Evolutionary conservation across 1,140 invertebrate species (phyloP).

Genomic region (Sinonovacula constricta): DNA sequence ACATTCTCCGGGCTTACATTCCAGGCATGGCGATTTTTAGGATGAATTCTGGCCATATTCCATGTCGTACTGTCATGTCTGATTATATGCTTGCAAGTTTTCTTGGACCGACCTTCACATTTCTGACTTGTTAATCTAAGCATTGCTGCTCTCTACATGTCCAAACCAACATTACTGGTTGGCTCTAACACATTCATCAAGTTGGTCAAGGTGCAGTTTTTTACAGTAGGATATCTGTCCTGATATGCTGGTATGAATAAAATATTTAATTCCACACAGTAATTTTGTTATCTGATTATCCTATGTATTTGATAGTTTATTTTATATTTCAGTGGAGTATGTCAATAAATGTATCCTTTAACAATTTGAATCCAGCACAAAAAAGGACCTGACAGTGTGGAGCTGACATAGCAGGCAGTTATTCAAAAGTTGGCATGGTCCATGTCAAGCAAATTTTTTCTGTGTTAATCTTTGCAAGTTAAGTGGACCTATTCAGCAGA

Average conservation of each 20-base stretch:
- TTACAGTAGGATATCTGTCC: not conserved
- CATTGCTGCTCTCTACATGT: not conserved
- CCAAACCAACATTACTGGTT: not conserved
- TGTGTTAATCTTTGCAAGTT: not conserved
- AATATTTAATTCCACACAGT: not conserved
- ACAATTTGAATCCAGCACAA: not conserved
- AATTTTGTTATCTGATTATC: conserved; percentile 8
- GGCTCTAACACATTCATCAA: not conserved
- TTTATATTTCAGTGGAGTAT: conserved; percentile 89
- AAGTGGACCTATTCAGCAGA: not conserved
- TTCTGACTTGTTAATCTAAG: no score
- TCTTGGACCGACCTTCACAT: no score
- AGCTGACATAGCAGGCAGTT: not conserved
- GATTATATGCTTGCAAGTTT: no score
- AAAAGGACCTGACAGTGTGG: not conserved
- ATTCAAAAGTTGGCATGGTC: not conserved
- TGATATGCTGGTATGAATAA: not conserved
- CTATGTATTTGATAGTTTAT: conserved; percentile 55
- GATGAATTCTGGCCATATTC: no score
- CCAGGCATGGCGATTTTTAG: no score
- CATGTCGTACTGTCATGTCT: no score
- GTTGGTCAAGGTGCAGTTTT: not conserved
- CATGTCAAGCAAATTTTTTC: not conserved
- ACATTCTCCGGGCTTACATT: no score
- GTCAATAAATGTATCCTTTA: conserved; percentile 85